Conservation (phyloP, 2,888 invertebrate species). For the Mayetiola destructor region DNA sequence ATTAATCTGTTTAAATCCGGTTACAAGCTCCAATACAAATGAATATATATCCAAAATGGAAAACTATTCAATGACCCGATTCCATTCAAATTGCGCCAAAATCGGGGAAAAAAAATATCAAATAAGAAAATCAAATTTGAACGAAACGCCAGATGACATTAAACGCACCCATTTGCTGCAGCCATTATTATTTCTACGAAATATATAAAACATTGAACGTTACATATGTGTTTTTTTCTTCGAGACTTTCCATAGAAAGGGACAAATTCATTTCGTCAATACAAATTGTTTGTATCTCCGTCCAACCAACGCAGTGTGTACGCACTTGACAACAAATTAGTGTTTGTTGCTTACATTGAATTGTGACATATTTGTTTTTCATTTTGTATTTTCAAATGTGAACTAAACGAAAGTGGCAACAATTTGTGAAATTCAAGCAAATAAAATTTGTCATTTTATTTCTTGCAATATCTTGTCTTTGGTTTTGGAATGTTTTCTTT, state of each 20-base stretch:
- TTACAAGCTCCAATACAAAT: no score
- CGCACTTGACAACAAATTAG: not conserved
- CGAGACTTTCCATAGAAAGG: no score
- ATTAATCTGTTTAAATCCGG: no score
- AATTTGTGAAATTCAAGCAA: not conserved
- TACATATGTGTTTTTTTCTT: not conserved
- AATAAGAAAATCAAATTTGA: not conserved
- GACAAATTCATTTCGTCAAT: not conserved
- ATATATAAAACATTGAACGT: not conserved
- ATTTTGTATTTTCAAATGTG: constrained; percentile 6
- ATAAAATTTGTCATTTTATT: not conserved
- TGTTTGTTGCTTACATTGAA: not conserved
- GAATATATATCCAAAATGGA: no score
- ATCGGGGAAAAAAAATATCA: not conserved
- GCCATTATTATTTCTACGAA: not conserved
- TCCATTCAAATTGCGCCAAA: no score
- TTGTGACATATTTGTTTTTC: not conserved
- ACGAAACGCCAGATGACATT: not conserved
- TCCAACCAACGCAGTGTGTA: not conserved
- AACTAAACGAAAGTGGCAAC: not conserved
- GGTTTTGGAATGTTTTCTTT: not conserved
- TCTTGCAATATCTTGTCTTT: not conserved
- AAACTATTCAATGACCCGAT: no score
- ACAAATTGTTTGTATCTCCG: not conserved
- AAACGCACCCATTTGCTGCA: not conserved